Conservation (phyloP, 30 jellyfish, hydroid and myxozoan species). For the Phacellophora camtschatica region DNA sequence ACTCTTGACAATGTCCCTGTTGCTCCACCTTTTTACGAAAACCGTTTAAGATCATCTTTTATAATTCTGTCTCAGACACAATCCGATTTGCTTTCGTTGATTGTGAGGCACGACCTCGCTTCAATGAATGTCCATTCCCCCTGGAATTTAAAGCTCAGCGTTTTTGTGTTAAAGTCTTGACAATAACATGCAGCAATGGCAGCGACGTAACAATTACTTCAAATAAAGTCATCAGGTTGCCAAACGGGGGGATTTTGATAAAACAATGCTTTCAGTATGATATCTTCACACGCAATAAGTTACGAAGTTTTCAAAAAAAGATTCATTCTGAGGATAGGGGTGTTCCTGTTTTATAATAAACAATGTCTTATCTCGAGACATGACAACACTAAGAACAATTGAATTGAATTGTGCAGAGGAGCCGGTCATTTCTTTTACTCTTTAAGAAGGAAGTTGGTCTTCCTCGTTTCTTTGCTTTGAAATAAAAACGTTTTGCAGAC, state of each 20-base stretch:
- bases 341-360: conserved; percentile 27
- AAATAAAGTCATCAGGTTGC: not conserved
- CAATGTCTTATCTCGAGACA: conserved; percentile 48
- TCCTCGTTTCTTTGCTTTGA: conserved; percentile 5
- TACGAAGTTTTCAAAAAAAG: conserved; percentile 1
- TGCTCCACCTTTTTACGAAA: too few species aligned
- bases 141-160: conserved; percentile 10
- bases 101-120: not conserved
- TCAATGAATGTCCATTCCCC: conserved; percentile 15
- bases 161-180: conserved; percentile 20
- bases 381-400: conserved; percentile 52
- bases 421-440: conserved; percentile 64
- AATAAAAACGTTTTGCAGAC: not conserved
- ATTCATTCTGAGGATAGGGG: conserved; percentile 11
- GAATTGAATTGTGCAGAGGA: conserved; percentile 52
- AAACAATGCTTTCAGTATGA: conserved; percentile 37
- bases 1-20: too few species aligned
- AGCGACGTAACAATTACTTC: not conserved
- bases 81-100: not conserved
- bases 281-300: conserved; percentile 14
- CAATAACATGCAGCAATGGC: conserved; percentile 47
- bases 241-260: conserved; percentile 2
- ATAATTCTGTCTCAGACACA: too few species aligned
- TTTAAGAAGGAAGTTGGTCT: conserved; percentile 63
- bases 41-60: too few species aligned